A percentile compares a stretch with the other conserved stretches of the same genome.
phyloP scores from a whole-genome alignment of 1,140 invertebrate genomes.

The Capitella teleta region DNA sequence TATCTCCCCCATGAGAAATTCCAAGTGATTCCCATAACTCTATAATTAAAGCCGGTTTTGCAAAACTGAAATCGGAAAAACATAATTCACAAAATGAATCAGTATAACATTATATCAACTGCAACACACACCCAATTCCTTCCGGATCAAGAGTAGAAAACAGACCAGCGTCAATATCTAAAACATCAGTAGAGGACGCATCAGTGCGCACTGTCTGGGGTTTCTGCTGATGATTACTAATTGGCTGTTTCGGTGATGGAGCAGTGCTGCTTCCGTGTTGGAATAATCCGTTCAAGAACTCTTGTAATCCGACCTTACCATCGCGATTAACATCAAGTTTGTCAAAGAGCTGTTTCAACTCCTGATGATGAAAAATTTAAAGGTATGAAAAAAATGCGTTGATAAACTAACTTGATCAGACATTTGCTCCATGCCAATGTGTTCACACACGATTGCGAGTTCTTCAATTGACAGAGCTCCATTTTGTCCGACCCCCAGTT shows the following conservation, averaged over 20 bases:
- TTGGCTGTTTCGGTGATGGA: constrained; percentile 4
- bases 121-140: not conserved
- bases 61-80: constrained; percentile 25
- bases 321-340: constrained; percentile 54
- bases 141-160: not conserved
- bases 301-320: constrained; percentile 55
- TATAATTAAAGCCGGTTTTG: constrained; percentile 47
- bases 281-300: constrained; percentile 53
- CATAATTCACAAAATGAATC: no score
- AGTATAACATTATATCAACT: no score
- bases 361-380: constrained; percentile 25
- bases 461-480: constrained; percentile 52
- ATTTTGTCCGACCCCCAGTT: constrained; percentile 50
- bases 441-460: constrained; percentile 50
- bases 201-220: constrained; percentile 6
- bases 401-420: constrained; percentile 45
- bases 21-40: constrained; percentile 63
- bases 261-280: constrained; percentile 34
- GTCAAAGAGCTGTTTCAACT: constrained; percentile 54
- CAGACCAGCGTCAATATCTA: not conserved
- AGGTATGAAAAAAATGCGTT: not conserved
- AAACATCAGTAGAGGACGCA: no score
- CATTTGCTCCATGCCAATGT: constrained; percentile 53
- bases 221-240: no score
- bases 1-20: constrained; percentile 49